A percentile compares a stretch with the other conserved stretches of the same genome.
Conservation (phyloP, 1,140 invertebrate species). For the Lineus longissimus region DNA sequence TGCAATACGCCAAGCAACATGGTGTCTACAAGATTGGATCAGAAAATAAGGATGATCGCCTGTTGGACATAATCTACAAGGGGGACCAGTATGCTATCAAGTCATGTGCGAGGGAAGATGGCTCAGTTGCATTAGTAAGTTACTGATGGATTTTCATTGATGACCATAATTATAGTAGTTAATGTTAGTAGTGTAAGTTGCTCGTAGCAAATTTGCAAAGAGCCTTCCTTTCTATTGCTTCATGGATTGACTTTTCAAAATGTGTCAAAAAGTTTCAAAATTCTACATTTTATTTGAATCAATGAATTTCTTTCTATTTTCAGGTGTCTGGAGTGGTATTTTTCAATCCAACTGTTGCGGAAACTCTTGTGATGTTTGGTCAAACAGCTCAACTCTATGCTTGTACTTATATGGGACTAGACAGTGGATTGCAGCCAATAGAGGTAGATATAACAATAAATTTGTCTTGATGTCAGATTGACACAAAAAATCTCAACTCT, state of each 20-base stretch:
- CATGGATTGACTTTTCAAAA: too few relatives aligned
- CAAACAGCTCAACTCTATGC: constrained; percentile 53
- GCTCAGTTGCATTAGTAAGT: constrained; percentile 41
- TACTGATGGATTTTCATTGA: too few relatives aligned
- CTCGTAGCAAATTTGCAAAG: too few relatives aligned
- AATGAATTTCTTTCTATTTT: constrained; percentile 12
- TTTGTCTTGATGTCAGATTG: too few relatives aligned
- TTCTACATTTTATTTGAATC: not conserved
- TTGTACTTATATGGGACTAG: constrained; percentile 58
- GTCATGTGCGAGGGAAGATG: constrained; percentile 31
- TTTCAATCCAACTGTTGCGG: constrained; percentile 48
- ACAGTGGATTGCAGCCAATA: constrained; percentile 55
- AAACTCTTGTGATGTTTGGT: constrained; percentile 53
- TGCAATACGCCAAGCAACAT: constrained; percentile 49
- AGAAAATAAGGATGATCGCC: constrained; percentile 28
- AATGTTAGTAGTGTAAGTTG: too few relatives aligned
- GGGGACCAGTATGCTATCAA: constrained; percentile 15
- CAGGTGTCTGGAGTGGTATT: constrained; percentile 52
- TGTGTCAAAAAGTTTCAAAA: not conserved
- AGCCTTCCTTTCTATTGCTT: too few relatives aligned
- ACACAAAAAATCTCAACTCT: not conserved
- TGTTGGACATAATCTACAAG: constrained; percentile 42
- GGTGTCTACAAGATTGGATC: constrained; percentile 49
- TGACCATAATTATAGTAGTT: too few relatives aligned
- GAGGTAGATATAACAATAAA: constrained; percentile 46